A percentile compares a stretch with the other conserved stretches of the same genome.
Evolutionary conservation across 2,113 vertebrate species (phyloP).

Genomic region (Oryzias woworae): DNA sequence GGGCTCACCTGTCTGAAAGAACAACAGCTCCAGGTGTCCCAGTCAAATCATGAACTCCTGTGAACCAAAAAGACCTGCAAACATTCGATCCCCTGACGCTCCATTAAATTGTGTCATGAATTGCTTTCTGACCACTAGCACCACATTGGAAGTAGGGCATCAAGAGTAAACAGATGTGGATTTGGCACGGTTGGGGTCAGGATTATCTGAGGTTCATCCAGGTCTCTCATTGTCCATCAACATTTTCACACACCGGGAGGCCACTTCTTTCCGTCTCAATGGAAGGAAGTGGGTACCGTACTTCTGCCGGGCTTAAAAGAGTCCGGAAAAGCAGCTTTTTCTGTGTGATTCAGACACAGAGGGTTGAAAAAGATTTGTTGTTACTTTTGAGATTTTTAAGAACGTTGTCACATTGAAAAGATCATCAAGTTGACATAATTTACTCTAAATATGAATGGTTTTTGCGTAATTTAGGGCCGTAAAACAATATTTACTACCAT

Average conservation of each 20-base stretch:
- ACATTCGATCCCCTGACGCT: too few relatives aligned
- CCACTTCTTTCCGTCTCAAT: slow-evolving; percentile 68
- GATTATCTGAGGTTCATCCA: slow-evolving; percentile 53
- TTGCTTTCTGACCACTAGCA: too few relatives aligned
- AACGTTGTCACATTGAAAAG: too few relatives aligned
- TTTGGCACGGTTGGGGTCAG: slow-evolving; percentile 5
- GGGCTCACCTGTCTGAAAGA: slow-evolving; percentile 40
- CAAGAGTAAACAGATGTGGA: too few relatives aligned
- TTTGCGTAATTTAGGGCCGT: background rate
- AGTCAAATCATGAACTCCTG: background rate
- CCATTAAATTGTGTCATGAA: background rate
- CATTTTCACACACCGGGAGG: slow-evolving; percentile 65
- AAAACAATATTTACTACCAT: background rate
- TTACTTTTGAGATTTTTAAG: too few relatives aligned
- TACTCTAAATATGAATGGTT: background rate
- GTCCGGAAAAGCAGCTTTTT: slow-evolving; percentile 31
- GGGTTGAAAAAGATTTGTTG: too few relatives aligned
- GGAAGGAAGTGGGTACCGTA: slow-evolving; percentile 70
- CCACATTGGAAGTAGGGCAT: too few relatives aligned
- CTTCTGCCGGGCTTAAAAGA: slow-evolving; percentile 24
- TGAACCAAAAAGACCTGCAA: too few relatives aligned
- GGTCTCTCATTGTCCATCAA: slow-evolving; percentile 60
- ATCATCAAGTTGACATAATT: background rate
- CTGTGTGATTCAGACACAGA: too few relatives aligned
- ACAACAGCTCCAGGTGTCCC: background rate